Evolutionary conservation across 1,140 invertebrate species (phyloP), one percentile per base, ranked within the genome.

Genomic region (Dendroctonus valens): DNA sequence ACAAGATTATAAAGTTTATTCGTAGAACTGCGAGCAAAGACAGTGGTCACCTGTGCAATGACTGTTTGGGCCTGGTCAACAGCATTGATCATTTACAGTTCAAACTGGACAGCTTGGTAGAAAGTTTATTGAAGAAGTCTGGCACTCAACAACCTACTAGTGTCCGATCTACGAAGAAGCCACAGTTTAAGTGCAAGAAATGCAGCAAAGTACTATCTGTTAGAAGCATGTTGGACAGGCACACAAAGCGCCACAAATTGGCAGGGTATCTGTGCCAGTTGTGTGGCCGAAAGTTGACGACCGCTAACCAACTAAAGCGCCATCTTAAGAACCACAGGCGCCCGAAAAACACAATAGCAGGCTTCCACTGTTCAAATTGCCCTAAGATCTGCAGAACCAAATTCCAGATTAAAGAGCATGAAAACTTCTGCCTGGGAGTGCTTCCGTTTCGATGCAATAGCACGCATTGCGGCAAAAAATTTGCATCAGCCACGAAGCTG

Each of bases 1-100:
- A 65, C 12, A 77, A 76, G 69, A 69, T 77, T 41, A 53, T 48
- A 41, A 57, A 70, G 52, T 48, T 77, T 59, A 53, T 76, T 26
- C 70, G 71, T 6, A 66, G 62, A 54, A 62, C 59, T 14, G 57
- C 70, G 26, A 26, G 26, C 26, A 26, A 26, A 26, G 26, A 26
- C 46, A 67, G 41, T n/a, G 72, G 71, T 64, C 74, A 76, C 68
- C 58, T 77, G 12, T 77, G 76, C 50, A 72, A 70, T 69, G 66
- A 74, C 38, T 77, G 76, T 65, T 72, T 77, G 50, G 70, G 70
- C 8, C 54, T 76, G n/a, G 64, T 77, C 5, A 77, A 77, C 58
- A 74, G 69, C 3, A 74, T 76, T 38, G 76, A 77, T 70, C 70
- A 76, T 62, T 71, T 77, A 38, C 70, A 76, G 64, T 57, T 73